Conservation (phyloP, 2,888 invertebrate genomes). For the Scaeva pyrastri region DNA sequence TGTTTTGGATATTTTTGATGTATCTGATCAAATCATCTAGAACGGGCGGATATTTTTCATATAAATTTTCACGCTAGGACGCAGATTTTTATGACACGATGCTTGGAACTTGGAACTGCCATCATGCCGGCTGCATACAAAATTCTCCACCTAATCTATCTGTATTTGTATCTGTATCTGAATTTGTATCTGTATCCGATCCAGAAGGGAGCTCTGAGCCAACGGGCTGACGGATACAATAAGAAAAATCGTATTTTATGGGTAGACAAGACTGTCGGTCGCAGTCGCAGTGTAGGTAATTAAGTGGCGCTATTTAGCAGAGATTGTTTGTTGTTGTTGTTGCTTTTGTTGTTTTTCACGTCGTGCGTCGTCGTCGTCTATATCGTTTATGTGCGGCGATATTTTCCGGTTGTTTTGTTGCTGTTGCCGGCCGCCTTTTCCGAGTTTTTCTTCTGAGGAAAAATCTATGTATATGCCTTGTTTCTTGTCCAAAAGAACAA, state of each 20-base stretch:
- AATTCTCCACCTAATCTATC: conserved; percentile 27
- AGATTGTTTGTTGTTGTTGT: conserved; percentile 31
- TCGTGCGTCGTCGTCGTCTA: not conserved
- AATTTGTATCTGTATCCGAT: no score
- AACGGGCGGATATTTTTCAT: conserved; percentile 33
- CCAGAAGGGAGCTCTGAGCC: not conserved
- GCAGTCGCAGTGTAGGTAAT: conserved; percentile 56
- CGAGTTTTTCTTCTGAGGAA: conserved; percentile 33
- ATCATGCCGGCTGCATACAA: not conserved
- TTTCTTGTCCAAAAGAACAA: conserved; percentile 9
- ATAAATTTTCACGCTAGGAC: conserved; percentile 28
- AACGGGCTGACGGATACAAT: conserved; percentile 10
- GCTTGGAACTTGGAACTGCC: no score
- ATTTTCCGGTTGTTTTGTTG: conserved; percentile 32
- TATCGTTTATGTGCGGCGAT: conserved; percentile 30
- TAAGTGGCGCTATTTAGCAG: conserved; percentile 74
- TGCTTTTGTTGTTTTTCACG: not conserved
- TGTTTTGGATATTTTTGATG: conserved; percentile 37
- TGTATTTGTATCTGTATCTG: no score
- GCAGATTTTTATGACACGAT: conserved; percentile 69
- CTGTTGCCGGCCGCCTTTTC: conserved; percentile 15
- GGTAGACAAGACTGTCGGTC: conserved; percentile 2
- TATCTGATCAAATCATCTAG: conserved; percentile 48
- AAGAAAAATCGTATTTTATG: not conserved
- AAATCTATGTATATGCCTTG: not conserved